Conservation (phyloP, 2,888 invertebrate species). For the Rotaria sp. region DNA sequence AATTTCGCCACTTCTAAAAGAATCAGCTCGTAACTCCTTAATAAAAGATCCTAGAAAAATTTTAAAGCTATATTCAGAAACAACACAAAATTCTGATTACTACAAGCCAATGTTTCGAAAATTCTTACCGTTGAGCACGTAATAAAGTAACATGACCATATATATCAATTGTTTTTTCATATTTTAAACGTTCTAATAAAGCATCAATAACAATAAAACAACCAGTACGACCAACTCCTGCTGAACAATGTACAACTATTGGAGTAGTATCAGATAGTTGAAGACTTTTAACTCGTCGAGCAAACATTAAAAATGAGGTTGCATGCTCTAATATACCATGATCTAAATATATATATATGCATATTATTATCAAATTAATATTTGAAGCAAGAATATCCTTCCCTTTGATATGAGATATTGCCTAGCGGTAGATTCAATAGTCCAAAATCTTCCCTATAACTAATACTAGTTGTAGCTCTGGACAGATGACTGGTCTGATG, state of each 20-base stretch:
- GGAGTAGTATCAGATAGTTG: conserved; percentile 19
- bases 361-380: no score
- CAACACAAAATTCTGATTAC: neutral
- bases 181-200: conserved; percentile 86
- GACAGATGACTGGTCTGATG: no score
- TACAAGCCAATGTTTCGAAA: no score
- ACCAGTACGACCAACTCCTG: conserved; percentile 83
- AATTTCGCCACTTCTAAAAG: no score
- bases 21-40: no score
- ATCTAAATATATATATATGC: conserved; percentile 58
- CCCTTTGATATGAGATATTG: no score
- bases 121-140: conserved; percentile 73
- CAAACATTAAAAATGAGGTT: conserved; percentile 91
- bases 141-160: conserved; percentile 97
- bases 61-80: no score
- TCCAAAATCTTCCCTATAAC: no score
- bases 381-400: no score
- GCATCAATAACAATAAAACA: conserved; percentile 98
- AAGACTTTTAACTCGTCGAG: conserved; percentile 71
- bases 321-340: conserved; percentile 97
- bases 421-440: no score
- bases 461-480: no score
- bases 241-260: conserved; percentile 56
- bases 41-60: no score
- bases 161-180: conserved; percentile 90